These are phyloP conservation scores for Gopherus flavomarginatus DNA, from an alignment of 2,113 vertebrate species.

Conservation along the genomic window DNA sequence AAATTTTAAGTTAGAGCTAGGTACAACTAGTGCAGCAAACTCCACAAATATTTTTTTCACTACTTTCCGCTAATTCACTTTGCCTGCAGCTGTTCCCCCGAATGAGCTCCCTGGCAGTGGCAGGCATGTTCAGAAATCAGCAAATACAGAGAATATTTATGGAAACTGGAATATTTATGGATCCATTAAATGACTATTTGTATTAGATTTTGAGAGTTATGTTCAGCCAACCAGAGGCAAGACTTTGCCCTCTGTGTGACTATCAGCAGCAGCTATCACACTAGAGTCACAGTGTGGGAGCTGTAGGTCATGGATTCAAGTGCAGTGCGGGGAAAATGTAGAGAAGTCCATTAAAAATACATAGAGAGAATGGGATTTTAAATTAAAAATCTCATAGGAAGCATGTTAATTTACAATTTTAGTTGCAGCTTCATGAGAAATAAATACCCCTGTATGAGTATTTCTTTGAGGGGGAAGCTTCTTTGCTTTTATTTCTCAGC, in stretches of 20 bases:
- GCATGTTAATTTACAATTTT: not conserved
- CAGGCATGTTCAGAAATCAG: not conserved
- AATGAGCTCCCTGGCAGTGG: not conserved
- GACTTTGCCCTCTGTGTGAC: not conserved
- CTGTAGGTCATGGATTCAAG: not conserved
- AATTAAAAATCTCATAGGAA: not conserved
- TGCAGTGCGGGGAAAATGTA: not conserved
- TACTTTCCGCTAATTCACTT: not conserved
- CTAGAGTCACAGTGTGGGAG: not conserved
- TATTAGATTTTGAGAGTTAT: not conserved
- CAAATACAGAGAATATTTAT: not conserved
- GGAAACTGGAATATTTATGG: conserved; percentile 2
- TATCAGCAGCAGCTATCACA: not conserved
- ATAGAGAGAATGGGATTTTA: not conserved
- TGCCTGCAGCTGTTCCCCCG: not conserved
- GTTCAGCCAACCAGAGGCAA: not conserved
- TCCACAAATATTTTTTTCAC: not conserved
- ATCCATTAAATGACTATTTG: not conserved
- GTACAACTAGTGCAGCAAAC: accelerated
- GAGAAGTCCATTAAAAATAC: not conserved
- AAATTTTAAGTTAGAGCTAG: not conserved
- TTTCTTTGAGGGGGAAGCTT: not conserved
- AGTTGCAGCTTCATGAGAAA: not conserved
- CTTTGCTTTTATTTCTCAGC: not conserved
- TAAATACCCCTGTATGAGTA: not conserved